Evolutionary conservation across 1,140 invertebrate genomes (phyloP), one percentile per base, ranked within the genome.

Genomic region (Scaptomyza pallida): DNA sequence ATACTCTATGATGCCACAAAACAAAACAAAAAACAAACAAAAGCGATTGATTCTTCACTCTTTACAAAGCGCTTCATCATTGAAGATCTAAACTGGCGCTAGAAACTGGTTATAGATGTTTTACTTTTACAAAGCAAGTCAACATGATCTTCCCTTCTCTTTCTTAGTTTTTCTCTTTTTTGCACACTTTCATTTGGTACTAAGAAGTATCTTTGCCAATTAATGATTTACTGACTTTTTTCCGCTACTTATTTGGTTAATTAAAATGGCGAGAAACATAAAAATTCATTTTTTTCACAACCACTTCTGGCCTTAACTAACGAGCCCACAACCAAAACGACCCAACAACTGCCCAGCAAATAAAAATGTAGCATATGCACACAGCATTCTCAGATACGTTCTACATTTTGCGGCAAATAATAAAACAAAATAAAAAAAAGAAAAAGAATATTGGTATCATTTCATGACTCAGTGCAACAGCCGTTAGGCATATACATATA

Each of bases 391-490:
- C 33, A 35, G 33, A 35, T 26, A 26, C 23, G 33, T 55, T 69
- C 56, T 70, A 47, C 50, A 48, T 33, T 65, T 57, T 65, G 37
- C 35, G 41, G 44, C 52, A 51, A 70, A 72, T 59, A 72, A 67
- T 21, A 78, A 71, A 75, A 72, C 73, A 82, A 64, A 65, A 71
- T 77, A 82, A 78, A 74, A 75, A 82, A 83, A 63, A 65, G 64
- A 77, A 81, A 77, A 78, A 75, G 83, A 83, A 68, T 73, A 55
- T 40, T 59, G 54, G 23, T 26, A 26, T 41, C 61, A 72, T 57
- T 64, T 61, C 65, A 82, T 83, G 79, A 82, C 57, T 83, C 79
- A 82, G 54, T n/a, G n/a, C 69, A 15, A 30, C 33, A 10, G 21
- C 71, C 67, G 64, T 63, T 68, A 72, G 77, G 44, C 60, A 52